Percentiles rank a stretch among this genome's conserved stretches.
These are phyloP conservation scores for Drosophila sucinea DNA, from an alignment of 1,140 invertebrate genomes.

Conservation along the genomic window DNA sequence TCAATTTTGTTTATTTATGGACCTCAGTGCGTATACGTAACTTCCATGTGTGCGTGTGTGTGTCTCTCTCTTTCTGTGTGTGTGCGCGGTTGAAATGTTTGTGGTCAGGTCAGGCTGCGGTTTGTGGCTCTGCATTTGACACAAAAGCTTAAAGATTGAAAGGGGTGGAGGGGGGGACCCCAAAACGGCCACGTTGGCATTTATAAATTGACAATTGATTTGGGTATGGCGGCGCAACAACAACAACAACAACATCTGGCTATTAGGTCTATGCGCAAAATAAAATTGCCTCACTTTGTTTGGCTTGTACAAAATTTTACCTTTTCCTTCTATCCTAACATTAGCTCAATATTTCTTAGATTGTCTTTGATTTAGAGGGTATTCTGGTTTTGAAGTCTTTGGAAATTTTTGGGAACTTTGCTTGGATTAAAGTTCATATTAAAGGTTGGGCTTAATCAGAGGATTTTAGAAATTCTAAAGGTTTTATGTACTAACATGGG, in stretches of 20 bases:
- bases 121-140: constrained; percentile 61
- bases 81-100: constrained; percentile 49
- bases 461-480: too few species aligned
- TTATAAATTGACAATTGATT: constrained; percentile 29
- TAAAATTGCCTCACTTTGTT: constrained; percentile 26
- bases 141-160: constrained; percentile 58
- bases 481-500: too few species aligned
- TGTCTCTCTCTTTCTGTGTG: constrained; percentile 38
- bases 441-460: too few species aligned
- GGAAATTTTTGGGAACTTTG: too few species aligned
- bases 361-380: too few species aligned
- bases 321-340: too few species aligned
- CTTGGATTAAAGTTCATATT: too few species aligned
- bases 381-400: too few species aligned
- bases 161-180: neutral
- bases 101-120: constrained; percentile 43
- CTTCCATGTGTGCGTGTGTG: constrained; percentile 15
- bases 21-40: constrained; percentile 24
- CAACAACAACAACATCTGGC: neutral
- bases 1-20: constrained; percentile 80
- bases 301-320: neutral
- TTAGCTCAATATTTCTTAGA: too few species aligned
- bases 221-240: constrained; percentile 1
- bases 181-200: constrained; percentile 15
- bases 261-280: constrained; percentile 17